Evolutionary conservation across 2,888 invertebrate genomes (phyloP).

Genomic region (Cataglyphis rosenhaueri): DNA sequence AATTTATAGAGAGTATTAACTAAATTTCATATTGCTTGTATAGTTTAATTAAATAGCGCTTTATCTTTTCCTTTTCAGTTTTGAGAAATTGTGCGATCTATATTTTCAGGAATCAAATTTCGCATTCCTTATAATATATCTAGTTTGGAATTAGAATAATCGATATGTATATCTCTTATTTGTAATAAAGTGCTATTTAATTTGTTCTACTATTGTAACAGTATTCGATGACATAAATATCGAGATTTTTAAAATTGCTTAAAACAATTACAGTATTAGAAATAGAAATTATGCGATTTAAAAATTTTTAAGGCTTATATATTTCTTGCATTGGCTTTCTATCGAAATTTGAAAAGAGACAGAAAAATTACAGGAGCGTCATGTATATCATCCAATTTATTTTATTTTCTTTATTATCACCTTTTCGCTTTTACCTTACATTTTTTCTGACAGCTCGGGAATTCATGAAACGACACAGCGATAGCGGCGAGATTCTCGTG

Average conservation of each 20-base stretch:
- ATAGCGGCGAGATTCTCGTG: slow-evolving; percentile 35
- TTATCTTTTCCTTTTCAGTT: not conserved
- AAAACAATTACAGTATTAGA: not conserved
- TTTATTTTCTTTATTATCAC: not conserved
- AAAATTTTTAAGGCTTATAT: not conserved
- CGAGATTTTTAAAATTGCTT: not conserved
- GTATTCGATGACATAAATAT: not conserved
- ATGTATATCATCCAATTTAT: not conserved
- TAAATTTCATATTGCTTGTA: not conserved
- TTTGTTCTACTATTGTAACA: not conserved
- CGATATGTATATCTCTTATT: not conserved
- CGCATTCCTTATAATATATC: not conserved
- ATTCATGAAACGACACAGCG: slow-evolving; percentile 36
- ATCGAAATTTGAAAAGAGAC: not conserved
- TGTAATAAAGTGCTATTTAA: not conserved
- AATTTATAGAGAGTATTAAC: not conserved
- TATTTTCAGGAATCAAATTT: not conserved
- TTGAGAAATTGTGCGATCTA: not conserved
- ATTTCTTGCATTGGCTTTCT: not conserved
- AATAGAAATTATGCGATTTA: not conserved
- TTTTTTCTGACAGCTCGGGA: not conserved
- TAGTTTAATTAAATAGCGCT: not conserved
- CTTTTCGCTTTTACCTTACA: not conserved
- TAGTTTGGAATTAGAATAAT: not conserved
- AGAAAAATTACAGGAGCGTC: not conserved